Evolutionary conservation across 2,113 vertebrate genomes (phyloP), one percentile per base, ranked within the genome.

Genomic region (Syngnathoides biaculeatus): DNA sequence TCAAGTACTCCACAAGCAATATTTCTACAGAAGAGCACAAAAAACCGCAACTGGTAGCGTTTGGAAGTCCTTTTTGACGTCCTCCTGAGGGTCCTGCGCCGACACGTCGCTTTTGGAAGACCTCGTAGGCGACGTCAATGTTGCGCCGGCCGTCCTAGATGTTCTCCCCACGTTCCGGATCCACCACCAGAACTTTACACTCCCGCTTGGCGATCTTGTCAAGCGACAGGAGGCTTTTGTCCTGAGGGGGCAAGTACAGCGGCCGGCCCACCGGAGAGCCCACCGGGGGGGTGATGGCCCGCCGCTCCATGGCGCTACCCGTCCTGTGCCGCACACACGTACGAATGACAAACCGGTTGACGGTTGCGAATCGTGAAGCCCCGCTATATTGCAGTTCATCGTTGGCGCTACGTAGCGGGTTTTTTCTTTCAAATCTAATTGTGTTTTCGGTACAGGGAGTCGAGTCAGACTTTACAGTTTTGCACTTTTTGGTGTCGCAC

Each of bases 151-250:
- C 38, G 9, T 24, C 35, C 20, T 40, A 39, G 35, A 61, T 22
- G 58, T 61, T 17, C 14, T 22, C 40, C 60, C 13, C 40, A 13
- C 8, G 93, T 22, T 30, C 9, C 30, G 48, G 91, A 14, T 94
- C 91, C 66, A 98, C 89, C 60, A 96, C 96, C 77, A 98, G 90
- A 43, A 98, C 95, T 69, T 97, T 98, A 80, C 96, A 97, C 80
- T 97, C 94, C 0, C 96, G 91, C 86, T 98, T 98, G 88, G 95
- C 96, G 22, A 98, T 97, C 89, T 98, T 98, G 90, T 98, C 96
- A 69, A 98, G 88, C 0, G 95, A 94, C 26, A 96, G 92, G 70
- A 94, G 87, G 0, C 92, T 79, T 38, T 92, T 93, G 79, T 97
- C 96, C 71, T 95, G 93, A 0, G 93, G 92, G 2, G 96, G 94